phyloP scores from a whole-genome alignment of 1,140 invertebrate species.

The Drosophila repleta region DNA sequence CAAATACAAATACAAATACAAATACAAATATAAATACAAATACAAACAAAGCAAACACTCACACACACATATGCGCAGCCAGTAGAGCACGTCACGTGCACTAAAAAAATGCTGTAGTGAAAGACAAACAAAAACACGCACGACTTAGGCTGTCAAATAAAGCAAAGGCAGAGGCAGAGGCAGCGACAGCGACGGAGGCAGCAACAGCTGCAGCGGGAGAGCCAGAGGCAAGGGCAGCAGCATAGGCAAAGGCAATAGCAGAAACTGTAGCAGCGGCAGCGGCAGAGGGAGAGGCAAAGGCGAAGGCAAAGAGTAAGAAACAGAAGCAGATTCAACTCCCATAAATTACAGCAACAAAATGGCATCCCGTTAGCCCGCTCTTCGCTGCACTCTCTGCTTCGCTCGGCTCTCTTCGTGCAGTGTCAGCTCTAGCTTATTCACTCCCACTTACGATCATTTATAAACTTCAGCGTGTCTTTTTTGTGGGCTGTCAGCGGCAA shows the following conservation, averaged over 20 bases:
- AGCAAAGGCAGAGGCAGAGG: slow-evolving; percentile 4
- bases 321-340: too few relatives aligned
- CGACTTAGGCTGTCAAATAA: slow-evolving; percentile 47
- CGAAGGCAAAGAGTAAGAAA: too few relatives aligned
- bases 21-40: slow-evolving; percentile 60
- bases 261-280: too few relatives aligned
- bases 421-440: background rate
- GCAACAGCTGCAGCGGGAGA: too few relatives aligned
- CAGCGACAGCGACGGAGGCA: background rate
- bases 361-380: background rate
- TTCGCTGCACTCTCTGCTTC: background rate
- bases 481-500: slow-evolving; percentile 57
- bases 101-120: slow-evolving; percentile 38
- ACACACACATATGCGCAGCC: slow-evolving; percentile 6
- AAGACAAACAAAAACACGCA: slow-evolving; percentile 70
- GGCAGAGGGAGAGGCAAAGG: too few relatives aligned
- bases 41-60: slow-evolving; percentile 5
- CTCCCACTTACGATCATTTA: slow-evolving; percentile 69
- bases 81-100: slow-evolving; percentile 52
- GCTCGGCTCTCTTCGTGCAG: background rate
- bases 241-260: too few relatives aligned
- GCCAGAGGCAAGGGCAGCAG: too few relatives aligned
- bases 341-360: too few relatives aligned
- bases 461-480: slow-evolving; percentile 60
- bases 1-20: slow-evolving; percentile 55